Percentiles rank a stretch among this genome's conserved stretches.
These are phyloP conservation scores for Machimus atricapillus DNA, from an alignment of 2,888 invertebrate genomes.

Conservation along the genomic window DNA sequence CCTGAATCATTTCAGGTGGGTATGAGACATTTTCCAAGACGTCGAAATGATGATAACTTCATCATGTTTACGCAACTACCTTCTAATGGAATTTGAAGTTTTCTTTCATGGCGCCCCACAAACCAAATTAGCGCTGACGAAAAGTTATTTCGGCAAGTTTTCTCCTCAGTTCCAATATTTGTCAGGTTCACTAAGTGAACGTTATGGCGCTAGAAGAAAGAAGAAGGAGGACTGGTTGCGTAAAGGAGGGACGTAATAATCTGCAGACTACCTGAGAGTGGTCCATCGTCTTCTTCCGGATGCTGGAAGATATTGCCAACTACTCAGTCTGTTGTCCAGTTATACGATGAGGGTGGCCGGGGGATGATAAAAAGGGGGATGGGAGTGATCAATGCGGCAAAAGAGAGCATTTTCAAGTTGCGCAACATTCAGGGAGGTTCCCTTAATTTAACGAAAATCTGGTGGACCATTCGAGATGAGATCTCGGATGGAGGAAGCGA, in stretches of 20 bases:
- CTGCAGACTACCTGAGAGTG: background rate
- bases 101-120: background rate
- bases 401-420: background rate
- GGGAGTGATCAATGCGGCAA: background rate
- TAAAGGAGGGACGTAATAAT: background rate
- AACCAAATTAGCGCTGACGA: background rate
- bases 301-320: background rate
- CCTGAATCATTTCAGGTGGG: background rate
- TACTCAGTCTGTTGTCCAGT: background rate
- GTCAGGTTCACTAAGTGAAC: background rate
- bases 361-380: background rate
- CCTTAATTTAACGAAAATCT: background rate
- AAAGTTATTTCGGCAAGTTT: slow-evolving; percentile 4
- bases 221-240: background rate
- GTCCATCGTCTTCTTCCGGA: background rate
- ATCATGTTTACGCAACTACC: background rate
- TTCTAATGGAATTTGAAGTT: background rate
- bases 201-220: background rate
- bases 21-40: background rate
- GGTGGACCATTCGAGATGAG: background rate
- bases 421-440: background rate
- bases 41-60: background rate
- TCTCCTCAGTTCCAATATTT: slow-evolving; percentile 4
- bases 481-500: background rate
- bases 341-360: background rate